Conservation (phyloP, 2,113 vertebrate species). For the Cacatua alba region DNA sequence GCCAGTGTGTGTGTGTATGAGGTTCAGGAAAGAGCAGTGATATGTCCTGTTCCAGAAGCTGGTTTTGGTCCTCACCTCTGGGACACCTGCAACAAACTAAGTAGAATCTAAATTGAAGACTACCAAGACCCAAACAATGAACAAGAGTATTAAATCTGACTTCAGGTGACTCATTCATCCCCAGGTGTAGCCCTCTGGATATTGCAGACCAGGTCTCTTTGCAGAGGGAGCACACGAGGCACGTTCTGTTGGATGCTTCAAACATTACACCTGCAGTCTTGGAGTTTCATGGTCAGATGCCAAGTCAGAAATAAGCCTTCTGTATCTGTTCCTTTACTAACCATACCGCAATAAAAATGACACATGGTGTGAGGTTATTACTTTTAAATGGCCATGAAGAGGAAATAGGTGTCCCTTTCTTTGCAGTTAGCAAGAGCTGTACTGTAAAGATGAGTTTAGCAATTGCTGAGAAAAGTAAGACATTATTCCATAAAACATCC, state of each 20-base stretch:
- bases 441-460: background rate
- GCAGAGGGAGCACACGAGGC: background rate
- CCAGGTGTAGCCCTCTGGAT: fast-evolving
- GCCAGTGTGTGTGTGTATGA: background rate
- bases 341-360: background rate
- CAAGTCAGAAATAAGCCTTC: background rate
- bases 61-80: background rate
- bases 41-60: background rate
- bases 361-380: background rate
- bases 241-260: background rate
- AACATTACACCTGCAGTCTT: background rate
- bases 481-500: background rate
- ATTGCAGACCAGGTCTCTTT: background rate
- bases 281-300: background rate
- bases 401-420: background rate
- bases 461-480: background rate
- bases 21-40: background rate
- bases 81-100: background rate
- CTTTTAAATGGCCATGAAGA: background rate
- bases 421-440: background rate
- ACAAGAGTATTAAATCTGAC: background rate
- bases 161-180: background rate
- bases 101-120: background rate
- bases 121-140: background rate
- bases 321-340: background rate